These are phyloP conservation scores for Prionailurus bengalensis DNA, from an alignment of 2,113 vertebrate genomes.

Conservation along the genomic window DNA sequence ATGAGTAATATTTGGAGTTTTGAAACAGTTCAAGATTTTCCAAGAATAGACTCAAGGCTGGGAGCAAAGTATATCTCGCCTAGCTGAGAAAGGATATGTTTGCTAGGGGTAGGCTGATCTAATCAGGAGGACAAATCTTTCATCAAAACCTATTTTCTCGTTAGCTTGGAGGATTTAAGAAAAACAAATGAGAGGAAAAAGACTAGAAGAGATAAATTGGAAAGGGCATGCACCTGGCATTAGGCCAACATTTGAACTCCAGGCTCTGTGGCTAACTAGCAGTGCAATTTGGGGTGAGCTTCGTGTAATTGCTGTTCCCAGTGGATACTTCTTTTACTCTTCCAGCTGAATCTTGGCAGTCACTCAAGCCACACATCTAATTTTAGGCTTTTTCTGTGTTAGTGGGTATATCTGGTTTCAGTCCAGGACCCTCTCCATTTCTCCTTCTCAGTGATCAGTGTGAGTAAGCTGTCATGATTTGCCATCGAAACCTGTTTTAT, in stretches of 20 bases:
- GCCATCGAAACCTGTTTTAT: not conserved
- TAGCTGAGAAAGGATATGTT: not conserved
- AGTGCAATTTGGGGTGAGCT: not conserved
- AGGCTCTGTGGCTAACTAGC: not conserved
- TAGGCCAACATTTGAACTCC: not conserved
- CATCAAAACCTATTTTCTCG: not conserved
- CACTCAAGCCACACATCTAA: slow-evolving; percentile 13
- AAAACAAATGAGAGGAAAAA: not conserved
- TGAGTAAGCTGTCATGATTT: not conserved
- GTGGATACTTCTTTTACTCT: not conserved
- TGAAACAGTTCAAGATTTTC: not conserved
- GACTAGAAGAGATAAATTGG: not conserved
- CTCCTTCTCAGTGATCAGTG: not conserved
- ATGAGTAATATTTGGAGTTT: not conserved
- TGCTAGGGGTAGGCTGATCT: not conserved
- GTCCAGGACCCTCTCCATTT: not conserved
- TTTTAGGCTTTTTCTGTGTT: not conserved
- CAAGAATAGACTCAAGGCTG: not conserved
- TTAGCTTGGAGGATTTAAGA: not conserved
- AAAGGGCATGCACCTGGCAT: not conserved
- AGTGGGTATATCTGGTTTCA: not conserved
- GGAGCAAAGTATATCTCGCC: not conserved
- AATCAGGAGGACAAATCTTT: not conserved
- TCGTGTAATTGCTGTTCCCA: not conserved
- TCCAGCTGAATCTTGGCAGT: not conserved